A percentile compares a stretch with the other conserved stretches of the same genome.
Conservation (phyloP, 1,140 invertebrate species). For the Drosophila arizonae region DNA sequence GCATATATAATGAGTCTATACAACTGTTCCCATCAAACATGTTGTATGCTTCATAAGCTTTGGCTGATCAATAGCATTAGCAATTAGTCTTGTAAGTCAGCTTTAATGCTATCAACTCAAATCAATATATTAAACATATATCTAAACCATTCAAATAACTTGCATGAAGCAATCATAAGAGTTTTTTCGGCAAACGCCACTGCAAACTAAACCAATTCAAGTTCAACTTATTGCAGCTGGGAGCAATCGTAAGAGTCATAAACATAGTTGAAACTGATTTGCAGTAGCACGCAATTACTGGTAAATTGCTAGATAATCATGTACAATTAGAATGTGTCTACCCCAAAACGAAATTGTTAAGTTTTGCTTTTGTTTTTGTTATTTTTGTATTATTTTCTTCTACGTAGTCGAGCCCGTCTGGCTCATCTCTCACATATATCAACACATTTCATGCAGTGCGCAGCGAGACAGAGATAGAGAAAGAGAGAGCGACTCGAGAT, state of each 20-base stretch:
- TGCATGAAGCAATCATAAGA: too few relatives aligned
- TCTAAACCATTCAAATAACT: too few relatives aligned
- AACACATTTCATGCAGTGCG: slow-evolving; percentile 65
- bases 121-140: too few relatives aligned
- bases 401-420: slow-evolving; percentile 21
- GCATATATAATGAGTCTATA: too few relatives aligned
- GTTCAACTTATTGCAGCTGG: not conserved
- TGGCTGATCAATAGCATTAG: too few relatives aligned
- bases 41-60: too few relatives aligned
- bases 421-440: slow-evolving; percentile 63
- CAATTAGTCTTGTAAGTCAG: too few relatives aligned
- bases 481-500: slow-evolving; percentile 36
- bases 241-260: not conserved
- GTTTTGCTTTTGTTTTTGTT: slow-evolving; percentile 5
- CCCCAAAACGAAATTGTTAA: slow-evolving; percentile 21
- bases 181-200: not conserved
- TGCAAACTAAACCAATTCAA: not conserved
- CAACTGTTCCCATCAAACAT: too few relatives aligned
- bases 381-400: not conserved
- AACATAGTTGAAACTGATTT: slow-evolving; percentile 12
- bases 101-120: too few relatives aligned
- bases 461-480: not conserved
- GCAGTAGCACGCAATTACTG: slow-evolving; percentile 28
- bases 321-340: slow-evolving; percentile 45
- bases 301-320: slow-evolving; percentile 45